Evolutionary conservation across 2,113 vertebrate species (phyloP).

Genomic region (Stegostoma tigrinum): DNA sequence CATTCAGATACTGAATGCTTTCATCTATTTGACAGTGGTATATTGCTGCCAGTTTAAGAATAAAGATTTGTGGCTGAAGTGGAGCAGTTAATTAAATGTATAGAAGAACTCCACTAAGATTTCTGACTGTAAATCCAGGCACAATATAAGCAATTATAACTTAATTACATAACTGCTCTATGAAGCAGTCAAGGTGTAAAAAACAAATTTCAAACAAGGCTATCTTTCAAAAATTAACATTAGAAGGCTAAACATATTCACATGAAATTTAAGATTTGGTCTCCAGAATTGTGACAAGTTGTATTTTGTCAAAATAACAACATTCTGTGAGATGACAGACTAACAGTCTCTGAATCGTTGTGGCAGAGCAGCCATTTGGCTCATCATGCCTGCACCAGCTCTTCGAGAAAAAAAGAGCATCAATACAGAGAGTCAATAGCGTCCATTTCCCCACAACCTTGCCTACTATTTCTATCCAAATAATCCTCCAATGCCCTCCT

Average conservation of each 20-base stretch:
- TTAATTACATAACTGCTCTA: conserved; percentile 18
- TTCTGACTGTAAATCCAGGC: neutral
- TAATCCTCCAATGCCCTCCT: no score
- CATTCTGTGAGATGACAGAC: neutral
- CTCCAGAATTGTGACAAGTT: conserved; percentile 8
- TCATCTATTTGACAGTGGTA: conserved; percentile 17
- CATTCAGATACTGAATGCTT: neutral
- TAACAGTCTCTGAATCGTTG: neutral
- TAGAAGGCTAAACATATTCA: conserved; percentile 21
- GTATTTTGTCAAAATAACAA: neutral
- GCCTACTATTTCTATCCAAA: no score
- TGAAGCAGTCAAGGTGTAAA: conserved; percentile 7
- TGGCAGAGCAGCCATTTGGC: no score
- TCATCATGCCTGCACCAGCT: no score
- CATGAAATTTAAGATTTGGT: neutral
- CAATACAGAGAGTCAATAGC: no score
- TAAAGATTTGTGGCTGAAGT: neutral
- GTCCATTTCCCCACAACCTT: no score
- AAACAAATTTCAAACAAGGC: conserved; percentile 9
- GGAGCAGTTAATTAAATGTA: neutral
- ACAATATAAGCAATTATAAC: neutral
- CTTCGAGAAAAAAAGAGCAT: no score
- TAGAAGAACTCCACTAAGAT: conserved; percentile 18
- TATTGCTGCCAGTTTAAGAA: neutral
- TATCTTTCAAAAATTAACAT: conserved; percentile 31